Evolutionary conservation across 37 sponge, comb jelly and placozoan species (phyloP), one percentile per base, ranked within the genome.

Genomic region (Eunapius fragilis): DNA sequence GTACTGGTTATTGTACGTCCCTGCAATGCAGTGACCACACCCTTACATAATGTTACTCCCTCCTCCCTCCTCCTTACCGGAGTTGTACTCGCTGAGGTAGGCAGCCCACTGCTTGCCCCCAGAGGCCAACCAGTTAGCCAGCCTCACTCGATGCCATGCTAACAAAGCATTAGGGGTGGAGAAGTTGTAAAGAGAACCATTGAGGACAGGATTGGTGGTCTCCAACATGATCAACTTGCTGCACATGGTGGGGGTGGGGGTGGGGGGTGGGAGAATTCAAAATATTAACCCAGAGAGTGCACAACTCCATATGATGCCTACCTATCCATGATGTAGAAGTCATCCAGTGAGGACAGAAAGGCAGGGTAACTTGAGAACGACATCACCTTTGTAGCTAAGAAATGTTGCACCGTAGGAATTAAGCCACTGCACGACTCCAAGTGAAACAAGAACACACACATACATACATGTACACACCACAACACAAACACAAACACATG

Each of bases 1-100:
- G 74, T 92, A 92, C 85, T 92, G 92, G 84, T 92, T 92, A 74
- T 87, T 92, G 84, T 92, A 92, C 0, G 92, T 92, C 5, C 92
- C 92, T 92, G 75, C 26, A 80, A 27, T 72, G 19, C 13, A 58
- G n/a, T 31, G 58, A 11, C 58, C 58, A 58, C 58, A 58, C 58
- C 37, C 32, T 23, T 17, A 12, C 24, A 11, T 78, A 10, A 47
- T 36, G 14, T 25, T 69, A 24, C 47, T 25, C 14, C 30, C 30
- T 50, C 34, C 14, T 28, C 28, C 14, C 58, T 19, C 14, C 58
- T 58, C 58, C 23, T 12, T 67, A 92, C 92, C 92, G 58, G 92
- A 78, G 84, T 92, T 92, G 80, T 88, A 92, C 75, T 79, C 76
- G 37, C 67, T 25, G 49, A 92, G 22, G 24, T 68, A 31, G 32